Conservation (phyloP, 2,797 vertebrate genomes). For the Hirundo rustica region DNA sequence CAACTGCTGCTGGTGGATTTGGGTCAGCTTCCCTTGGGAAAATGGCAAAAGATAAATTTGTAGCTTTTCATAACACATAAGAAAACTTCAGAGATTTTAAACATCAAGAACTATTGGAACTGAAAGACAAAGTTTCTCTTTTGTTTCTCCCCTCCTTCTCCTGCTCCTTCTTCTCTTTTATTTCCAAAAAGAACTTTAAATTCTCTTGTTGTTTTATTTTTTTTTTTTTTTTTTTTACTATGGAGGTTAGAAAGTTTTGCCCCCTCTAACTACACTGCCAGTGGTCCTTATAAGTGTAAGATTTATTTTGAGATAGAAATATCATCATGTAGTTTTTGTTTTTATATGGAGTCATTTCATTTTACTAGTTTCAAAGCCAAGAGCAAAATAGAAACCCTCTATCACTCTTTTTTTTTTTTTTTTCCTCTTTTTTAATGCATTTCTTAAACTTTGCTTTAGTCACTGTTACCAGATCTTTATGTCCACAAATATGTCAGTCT, state of each 20-base stretch:
- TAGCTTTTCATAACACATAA: constrained; percentile 78
- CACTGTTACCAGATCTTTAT: background rate
- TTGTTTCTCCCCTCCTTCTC: constrained; percentile 36
- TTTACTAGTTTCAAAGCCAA: constrained; percentile 24
- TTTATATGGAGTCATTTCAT: background rate
- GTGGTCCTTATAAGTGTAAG: constrained; percentile 13
- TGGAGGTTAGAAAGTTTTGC: constrained; percentile 41
- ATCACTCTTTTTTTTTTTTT: background rate
- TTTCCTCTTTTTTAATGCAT: fast-evolving
- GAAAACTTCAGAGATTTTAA: constrained; percentile 80
- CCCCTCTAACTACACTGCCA: constrained; percentile 21
- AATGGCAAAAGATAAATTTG: constrained; percentile 81
- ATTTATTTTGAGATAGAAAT: constrained; percentile 53
- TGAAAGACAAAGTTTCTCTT: constrained; percentile 67
- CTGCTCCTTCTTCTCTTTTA: constrained; percentile 13
- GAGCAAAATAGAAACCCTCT: background rate
- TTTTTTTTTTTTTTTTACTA: background rate
- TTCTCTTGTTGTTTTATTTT: constrained; percentile 52
- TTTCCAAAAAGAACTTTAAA: constrained; percentile 64
- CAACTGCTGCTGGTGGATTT: constrained; percentile 77
- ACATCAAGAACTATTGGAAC: constrained; percentile 75
- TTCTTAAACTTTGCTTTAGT: background rate
- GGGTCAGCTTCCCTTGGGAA: constrained; percentile 77
- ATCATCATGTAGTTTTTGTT: constrained; percentile 36
- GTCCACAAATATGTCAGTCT: background rate